Percentiles rank a stretch among this genome's conserved stretches.
Conservation (phyloP, 1,140 invertebrate genomes). For the Agrypnia vestita region DNA sequence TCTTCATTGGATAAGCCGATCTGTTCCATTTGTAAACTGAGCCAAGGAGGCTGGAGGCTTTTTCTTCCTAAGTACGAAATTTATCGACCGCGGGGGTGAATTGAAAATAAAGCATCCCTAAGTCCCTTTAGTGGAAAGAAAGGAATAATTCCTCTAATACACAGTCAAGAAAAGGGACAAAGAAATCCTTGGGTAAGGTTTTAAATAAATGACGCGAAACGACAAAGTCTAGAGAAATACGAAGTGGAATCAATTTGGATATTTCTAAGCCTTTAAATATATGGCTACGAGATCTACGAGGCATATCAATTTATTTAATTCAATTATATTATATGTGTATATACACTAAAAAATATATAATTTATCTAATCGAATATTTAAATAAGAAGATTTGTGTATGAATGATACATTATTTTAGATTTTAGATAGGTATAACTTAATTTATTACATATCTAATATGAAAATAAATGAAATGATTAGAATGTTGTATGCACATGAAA, state of each 20-base stretch:
- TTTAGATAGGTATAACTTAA: no score
- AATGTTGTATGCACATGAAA: no score
- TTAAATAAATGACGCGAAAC: slow-evolving; percentile 9
- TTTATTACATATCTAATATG: no score
- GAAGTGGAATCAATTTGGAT: slow-evolving; percentile 16
- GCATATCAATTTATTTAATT: no score
- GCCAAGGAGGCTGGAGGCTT: neutral
- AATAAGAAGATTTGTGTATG: no score
- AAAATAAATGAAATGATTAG: no score
- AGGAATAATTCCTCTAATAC: slow-evolving; percentile 19
- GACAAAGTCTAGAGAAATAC: neutral
- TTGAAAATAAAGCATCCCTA: slow-evolving; percentile 28
- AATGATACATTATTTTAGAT: no score
- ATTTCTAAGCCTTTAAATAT: neutral
- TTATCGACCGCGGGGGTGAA: slow-evolving; percentile 24
- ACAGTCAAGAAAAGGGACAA: slow-evolving; percentile 21
- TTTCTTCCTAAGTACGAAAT: neutral
- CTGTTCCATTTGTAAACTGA: neutral
- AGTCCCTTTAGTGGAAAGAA: neutral
- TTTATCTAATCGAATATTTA: no score
- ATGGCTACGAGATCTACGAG: neutral
- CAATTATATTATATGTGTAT: no score
- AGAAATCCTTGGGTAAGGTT: slow-evolving; percentile 23
- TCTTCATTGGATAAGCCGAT: neutral
- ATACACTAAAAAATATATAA: no score